These are phyloP conservation scores for Colletes gigas DNA, from an alignment of 1,140 invertebrate genomes.

Conservation along the genomic window DNA sequence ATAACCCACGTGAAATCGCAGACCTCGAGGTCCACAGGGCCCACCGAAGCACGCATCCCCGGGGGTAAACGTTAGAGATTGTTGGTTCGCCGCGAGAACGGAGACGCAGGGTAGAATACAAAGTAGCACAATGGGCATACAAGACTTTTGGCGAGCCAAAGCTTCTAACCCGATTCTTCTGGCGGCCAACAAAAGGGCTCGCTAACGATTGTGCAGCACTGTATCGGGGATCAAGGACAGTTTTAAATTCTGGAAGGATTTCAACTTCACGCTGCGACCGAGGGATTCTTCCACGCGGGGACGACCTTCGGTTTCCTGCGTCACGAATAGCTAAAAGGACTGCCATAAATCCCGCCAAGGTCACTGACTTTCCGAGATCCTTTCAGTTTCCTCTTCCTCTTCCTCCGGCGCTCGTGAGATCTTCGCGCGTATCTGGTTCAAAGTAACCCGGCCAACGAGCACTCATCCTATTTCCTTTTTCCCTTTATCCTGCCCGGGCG, in stretches of 20 bases:
- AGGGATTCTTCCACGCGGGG: slow-evolving; percentile 39
- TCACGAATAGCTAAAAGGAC: slow-evolving; percentile 58
- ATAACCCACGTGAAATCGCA: background rate
- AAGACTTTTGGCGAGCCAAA: background rate
- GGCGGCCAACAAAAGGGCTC: slow-evolving; percentile 2
- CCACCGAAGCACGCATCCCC: background rate
- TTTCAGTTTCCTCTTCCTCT: slow-evolving; percentile 47
- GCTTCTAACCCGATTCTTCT: slow-evolving; percentile 28
- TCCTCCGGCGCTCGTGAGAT: slow-evolving; percentile 15
- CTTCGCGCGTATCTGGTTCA: slow-evolving; percentile 48
- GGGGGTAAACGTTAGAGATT: slow-evolving; percentile 2
- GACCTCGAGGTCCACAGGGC: background rate
- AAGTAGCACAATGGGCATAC: slow-evolving; percentile 6
- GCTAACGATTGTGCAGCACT: slow-evolving; percentile 14
- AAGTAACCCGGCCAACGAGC: slow-evolving; percentile 33
- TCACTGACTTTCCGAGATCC: slow-evolving; percentile 49
- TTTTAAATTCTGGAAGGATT: slow-evolving; percentile 35
- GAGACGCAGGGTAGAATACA: background rate
- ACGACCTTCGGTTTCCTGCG: slow-evolving; percentile 66
- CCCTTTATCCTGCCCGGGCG: slow-evolving; percentile 1
- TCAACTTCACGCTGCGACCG: slow-evolving; percentile 63
- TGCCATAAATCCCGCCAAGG: slow-evolving; percentile 71
- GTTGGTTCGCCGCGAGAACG: background rate
- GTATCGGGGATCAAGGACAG: slow-evolving; percentile 29
- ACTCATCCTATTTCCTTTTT: slow-evolving; percentile 44